Conservation (phyloP, 2,888 invertebrate genomes). For the Sympetrum striolatum region DNA sequence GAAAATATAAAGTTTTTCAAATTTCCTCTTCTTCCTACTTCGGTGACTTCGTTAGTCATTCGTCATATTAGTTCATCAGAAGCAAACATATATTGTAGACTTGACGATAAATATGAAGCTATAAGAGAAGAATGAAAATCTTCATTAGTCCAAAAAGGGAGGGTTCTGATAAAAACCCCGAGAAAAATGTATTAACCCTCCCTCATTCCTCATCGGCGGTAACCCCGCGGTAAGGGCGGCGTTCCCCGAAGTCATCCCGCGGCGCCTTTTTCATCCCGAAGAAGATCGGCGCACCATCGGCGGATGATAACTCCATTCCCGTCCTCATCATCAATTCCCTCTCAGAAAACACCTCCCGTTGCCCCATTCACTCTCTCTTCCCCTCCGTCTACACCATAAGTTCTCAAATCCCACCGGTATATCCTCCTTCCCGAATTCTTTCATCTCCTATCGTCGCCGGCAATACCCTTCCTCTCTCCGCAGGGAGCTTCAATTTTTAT, state of each 20-base stretch:
- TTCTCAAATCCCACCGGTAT: conserved; percentile 38
- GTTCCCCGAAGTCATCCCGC: not conserved
- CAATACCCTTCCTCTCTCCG: not conserved
- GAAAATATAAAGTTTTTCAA: no score
- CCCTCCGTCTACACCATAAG: not conserved
- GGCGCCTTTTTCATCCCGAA: conserved; percentile 8
- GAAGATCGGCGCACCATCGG: conserved; percentile 14
- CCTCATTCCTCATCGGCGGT: not conserved
- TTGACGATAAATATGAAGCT: no score
- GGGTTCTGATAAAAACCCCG: no score
- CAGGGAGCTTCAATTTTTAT: conserved; percentile 22
- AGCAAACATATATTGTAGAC: no score
- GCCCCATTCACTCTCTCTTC: not conserved
- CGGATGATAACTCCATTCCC: conserved; percentile 38
- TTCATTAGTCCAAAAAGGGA: no score
- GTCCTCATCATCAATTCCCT: conserved; percentile 35
- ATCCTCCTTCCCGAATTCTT: conserved; percentile 37
- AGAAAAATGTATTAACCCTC: not conserved
- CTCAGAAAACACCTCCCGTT: not conserved
- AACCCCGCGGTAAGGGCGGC: not conserved
- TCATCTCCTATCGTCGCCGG: not conserved
- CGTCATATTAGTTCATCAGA: no score
- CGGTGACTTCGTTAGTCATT: no score
- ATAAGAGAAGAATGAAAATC: no score
- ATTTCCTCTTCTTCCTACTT: no score